Base-by-base conservation (phyloP, 2,797 vertebrate species). In the Acipenser oxyrinchus region DNA sequence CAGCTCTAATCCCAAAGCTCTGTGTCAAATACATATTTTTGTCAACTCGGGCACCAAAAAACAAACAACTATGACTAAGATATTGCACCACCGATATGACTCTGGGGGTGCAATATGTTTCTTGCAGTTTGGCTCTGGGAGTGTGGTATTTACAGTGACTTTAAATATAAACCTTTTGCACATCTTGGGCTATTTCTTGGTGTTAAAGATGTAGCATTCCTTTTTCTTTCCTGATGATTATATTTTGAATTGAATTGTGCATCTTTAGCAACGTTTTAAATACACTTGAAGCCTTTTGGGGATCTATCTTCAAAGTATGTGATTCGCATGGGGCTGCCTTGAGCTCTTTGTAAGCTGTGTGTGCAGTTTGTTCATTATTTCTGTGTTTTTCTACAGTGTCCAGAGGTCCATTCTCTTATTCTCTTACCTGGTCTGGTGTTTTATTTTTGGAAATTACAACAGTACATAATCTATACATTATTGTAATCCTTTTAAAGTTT, bases 311-410 rank as follows among this genome's bases (percentile, higher is more conserved):
- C 72, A 81, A 75, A 18, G 52, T 74, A 53, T 72, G 73, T 80
- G 72, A 76, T 74, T 75, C 83, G 86, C 82, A 84, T 86, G 83
- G 71, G 72, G 76, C 80, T 82, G 81, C 77, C 70, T 82, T 82
- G 78, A 70, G 68, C 76, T 66, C 80, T 81, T 82, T 83, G 74
- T 84, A 78, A 68, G 72, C 76, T 69, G 65, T 74, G 70, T 75
- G 70, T 53, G 10, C 51, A 66, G 59, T 10, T 55, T 10, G 10
- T 55, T 55, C 3, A 5, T 37, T 23, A 58, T 61, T 51, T 15
- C 15, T 50, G 59, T 60, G 49, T 65, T 49, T 12, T 60, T 15
- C 37, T 51, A 18, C 48, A 7, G 48, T 58, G 49, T 67, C 49
- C 48, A 48, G 11, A 8, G 59, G 11, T 60, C 37, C 8, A 60